phyloP scores from a whole-genome alignment of 1,140 invertebrate genomes.

The Drosophila grimshawi region DNA sequence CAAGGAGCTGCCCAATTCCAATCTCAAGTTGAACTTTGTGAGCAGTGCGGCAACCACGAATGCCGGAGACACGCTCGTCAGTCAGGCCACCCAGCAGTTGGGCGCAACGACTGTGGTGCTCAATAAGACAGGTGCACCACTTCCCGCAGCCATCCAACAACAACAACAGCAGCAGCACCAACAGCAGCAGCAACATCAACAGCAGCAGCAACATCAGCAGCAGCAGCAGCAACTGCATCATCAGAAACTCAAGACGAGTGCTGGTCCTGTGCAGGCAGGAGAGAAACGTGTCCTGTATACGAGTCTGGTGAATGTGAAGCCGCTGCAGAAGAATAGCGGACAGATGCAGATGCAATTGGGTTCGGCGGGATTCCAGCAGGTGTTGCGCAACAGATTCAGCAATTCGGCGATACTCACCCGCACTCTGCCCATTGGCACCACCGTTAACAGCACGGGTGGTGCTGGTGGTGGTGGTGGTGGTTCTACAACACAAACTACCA shows the following conservation, averaged over 20 bases:
- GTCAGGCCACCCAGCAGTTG: conserved; percentile 55
- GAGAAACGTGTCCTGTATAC: conserved; percentile 81
- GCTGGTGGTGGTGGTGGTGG: conserved; percentile 13
- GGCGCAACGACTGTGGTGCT: conserved; percentile 69
- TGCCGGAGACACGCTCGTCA: conserved; percentile 22
- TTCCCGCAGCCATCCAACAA: conserved; percentile 26
- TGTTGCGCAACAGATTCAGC: conserved; percentile 74
- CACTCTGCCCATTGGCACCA: conserved; percentile 71
- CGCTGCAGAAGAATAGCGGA: conserved; percentile 78
- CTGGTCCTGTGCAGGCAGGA: conserved; percentile 38
- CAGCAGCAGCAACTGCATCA: conserved; percentile 54
- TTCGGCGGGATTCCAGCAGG: conserved; percentile 67
- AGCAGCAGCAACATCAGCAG: conserved; percentile 62
- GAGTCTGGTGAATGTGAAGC: conserved; percentile 78
- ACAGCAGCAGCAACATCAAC: conserved; percentile 20
- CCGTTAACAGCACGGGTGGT: conserved; percentile 62
- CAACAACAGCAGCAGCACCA: conserved; percentile 47
- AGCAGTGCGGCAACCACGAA: conserved; percentile 39
- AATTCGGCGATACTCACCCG: conserved; percentile 79
- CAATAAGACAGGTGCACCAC: conserved; percentile 57
- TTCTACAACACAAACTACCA: conserved; percentile 38
- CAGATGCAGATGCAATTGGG: conserved; percentile 82
- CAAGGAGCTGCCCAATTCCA: conserved; percentile 76
- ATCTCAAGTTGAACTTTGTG: conserved; percentile 82
- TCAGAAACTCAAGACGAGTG: conserved; percentile 69